Percentiles rank a stretch among this genome's conserved stretches.
Conservation (phyloP, 2,888 invertebrate genomes). For the Scaptomyza reducta region DNA sequence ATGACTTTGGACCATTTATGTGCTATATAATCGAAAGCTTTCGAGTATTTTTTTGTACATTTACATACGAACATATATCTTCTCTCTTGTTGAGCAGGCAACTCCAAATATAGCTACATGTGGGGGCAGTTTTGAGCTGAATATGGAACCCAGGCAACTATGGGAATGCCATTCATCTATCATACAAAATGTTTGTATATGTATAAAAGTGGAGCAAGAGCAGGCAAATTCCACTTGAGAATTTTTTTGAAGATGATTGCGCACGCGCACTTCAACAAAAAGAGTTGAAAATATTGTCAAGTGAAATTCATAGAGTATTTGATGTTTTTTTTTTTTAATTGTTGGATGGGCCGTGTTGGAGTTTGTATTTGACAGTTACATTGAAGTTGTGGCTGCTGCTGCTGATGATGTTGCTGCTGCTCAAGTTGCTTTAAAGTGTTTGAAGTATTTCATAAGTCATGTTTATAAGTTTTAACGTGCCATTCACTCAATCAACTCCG, state of each 20-base stretch:
- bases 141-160: slow-evolving; percentile 15
- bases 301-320: slow-evolving; percentile 68
- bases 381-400: slow-evolving; percentile 38
- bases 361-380: slow-evolving; percentile 73
- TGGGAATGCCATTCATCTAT: slow-evolving; percentile 44
- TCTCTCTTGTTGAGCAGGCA: slow-evolving; percentile 2
- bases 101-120: slow-evolving; percentile 47
- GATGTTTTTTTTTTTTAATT: slow-evolving; percentile 14
- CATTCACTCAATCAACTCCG: slow-evolving; percentile 74
- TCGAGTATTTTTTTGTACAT: neutral
- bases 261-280: slow-evolving; percentile 69
- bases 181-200: neutral
- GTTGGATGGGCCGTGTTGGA: slow-evolving; percentile 41
- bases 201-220: slow-evolving; percentile 72
- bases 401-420: slow-evolving; percentile 40
- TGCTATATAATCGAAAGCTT: slow-evolving; percentile 34
- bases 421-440: slow-evolving; percentile 55
- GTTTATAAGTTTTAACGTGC: slow-evolving; percentile 78
- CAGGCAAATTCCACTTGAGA: slow-evolving; percentile 72
- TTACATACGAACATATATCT: slow-evolving; percentile 3
- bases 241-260: slow-evolving; percentile 61
- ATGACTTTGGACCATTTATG: slow-evolving; percentile 51
- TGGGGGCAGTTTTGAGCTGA: slow-evolving; percentile 32
- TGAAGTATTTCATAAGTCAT: slow-evolving; percentile 78
- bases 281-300: slow-evolving; percentile 74